Conservation (phyloP, 1,140 invertebrate genomes). For the Cherax quadricarinatus region DNA sequence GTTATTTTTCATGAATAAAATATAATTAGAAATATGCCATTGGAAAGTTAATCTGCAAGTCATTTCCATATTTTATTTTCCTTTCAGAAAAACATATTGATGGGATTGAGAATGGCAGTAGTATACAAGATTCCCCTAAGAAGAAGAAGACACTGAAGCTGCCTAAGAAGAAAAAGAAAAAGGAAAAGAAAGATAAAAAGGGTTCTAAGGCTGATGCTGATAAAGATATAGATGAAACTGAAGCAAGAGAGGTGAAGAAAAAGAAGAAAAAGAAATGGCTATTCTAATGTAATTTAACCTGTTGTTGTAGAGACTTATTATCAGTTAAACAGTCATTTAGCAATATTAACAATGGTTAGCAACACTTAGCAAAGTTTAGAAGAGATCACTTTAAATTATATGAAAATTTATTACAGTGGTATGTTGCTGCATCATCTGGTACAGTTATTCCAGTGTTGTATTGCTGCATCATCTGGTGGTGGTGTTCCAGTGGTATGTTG, state of each 20-base stretch:
- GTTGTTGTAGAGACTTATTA: neutral
- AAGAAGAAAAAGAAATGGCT: constrained; percentile 73
- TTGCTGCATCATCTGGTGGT: too few relatives aligned
- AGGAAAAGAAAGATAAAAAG: constrained; percentile 74
- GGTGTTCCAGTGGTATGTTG: too few relatives aligned
- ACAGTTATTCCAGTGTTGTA: too few relatives aligned
- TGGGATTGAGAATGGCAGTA: constrained; percentile 63
- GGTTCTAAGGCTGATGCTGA: constrained; percentile 74
- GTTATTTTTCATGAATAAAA: too few relatives aligned
- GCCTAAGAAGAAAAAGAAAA: constrained; percentile 75
- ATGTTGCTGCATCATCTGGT: too few relatives aligned
- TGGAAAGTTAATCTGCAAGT: neutral
- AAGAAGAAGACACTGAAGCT: constrained; percentile 74
- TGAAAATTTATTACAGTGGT: too few relatives aligned
- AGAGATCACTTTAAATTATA: too few relatives aligned
- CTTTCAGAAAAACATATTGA: constrained; percentile 56
- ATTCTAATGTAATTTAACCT: constrained; percentile 17
- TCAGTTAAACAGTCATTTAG: too few relatives aligned
- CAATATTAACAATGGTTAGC: too few relatives aligned
- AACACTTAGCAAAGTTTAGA: too few relatives aligned
- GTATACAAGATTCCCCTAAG: constrained; percentile 47
- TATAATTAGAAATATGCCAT: too few relatives aligned
- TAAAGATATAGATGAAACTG: constrained; percentile 75
- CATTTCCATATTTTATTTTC: neutral
- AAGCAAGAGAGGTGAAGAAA: constrained; percentile 70